Evolutionary conservation across 1,140 invertebrate genomes (phyloP), one percentile per base, ranked within the genome.

Genomic region (Zaprionus taronus): DNA sequence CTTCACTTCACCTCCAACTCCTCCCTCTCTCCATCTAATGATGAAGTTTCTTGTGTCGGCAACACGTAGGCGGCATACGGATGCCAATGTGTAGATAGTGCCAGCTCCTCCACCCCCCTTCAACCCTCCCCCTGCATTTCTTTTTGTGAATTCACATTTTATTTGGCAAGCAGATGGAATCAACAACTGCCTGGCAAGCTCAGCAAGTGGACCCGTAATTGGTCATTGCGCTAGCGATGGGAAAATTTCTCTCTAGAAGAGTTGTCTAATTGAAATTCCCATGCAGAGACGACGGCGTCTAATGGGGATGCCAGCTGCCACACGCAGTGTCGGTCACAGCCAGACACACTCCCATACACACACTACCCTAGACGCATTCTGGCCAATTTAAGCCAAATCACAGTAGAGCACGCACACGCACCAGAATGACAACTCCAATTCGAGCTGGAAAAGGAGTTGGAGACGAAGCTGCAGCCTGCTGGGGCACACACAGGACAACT

Each of bases 201-300:
- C 24, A 51, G 56, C 53, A 53, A 73, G 64, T 75, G 28, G 34
- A 36, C 2, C 41, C 58, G 58, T 71, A 63, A 73, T 77, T 77
- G 70, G 22, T 61, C 55, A 49, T 5, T 41, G 38, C 38, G 41
- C 41, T n/a, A 66, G 47, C 65, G 66, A 41, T 79, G 77, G 77
- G 72, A 79, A 79, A 79, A 71, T 70, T 49, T 69, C 65, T 36
- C 61, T 74, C 53, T 36, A 61, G 20, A 15, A 26, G 41, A 62
- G 2, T 47, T 71, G 62, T 79, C 67, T 79, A 79, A 79, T 79
- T 79, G 77, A 79, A 79, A 79, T 76, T 79, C 77, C 77, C 77
- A 79, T 66, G 72, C 77, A 64, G 38, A 41, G 15, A 12, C 41
- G n/a, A n/a, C 17, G 6, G 44, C 12, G 60, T 75, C 72, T 79